Conservation (phyloP, 2,888 invertebrate genomes). For the Mechanitis mazaeus region DNA sequence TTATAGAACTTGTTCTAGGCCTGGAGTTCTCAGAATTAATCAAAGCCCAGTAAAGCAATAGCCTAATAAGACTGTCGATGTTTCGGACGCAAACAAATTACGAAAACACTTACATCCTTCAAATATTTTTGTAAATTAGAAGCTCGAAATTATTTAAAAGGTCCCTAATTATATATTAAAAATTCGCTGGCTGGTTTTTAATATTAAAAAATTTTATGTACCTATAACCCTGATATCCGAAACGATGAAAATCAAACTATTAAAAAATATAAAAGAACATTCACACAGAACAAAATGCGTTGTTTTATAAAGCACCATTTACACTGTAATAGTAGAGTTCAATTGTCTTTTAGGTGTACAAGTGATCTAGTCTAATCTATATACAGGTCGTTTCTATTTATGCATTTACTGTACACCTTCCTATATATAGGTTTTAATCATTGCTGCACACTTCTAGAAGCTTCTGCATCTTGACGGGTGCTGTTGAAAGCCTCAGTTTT, state of each 20-base stretch:
- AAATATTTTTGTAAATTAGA: background rate
- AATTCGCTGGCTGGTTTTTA: no score
- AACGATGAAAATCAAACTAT: background rate
- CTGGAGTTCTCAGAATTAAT: background rate
- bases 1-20: background rate
- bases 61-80: background rate
- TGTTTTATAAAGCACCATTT: background rate
- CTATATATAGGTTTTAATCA: constrained; percentile 26
- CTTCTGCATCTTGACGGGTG: constrained; percentile 87
- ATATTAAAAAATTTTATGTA: background rate
- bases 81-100: background rate
- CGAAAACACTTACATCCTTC: background rate
- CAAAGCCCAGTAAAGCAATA: background rate
- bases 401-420: constrained; percentile 20
- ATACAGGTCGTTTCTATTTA: constrained; percentile 22
- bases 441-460: constrained; percentile 67
- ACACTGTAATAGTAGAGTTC: background rate
- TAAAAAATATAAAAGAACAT: background rate
- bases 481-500: constrained; percentile 95
- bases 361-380: constrained; percentile 13
- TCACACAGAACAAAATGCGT: background rate
- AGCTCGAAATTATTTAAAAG: background rate
- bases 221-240: background rate
- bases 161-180: no score
- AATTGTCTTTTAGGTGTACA: background rate